Evolutionary conservation across 2,797 vertebrate genomes (phyloP).

Genomic region (Ptychobarbus kaznakovi): DNA sequence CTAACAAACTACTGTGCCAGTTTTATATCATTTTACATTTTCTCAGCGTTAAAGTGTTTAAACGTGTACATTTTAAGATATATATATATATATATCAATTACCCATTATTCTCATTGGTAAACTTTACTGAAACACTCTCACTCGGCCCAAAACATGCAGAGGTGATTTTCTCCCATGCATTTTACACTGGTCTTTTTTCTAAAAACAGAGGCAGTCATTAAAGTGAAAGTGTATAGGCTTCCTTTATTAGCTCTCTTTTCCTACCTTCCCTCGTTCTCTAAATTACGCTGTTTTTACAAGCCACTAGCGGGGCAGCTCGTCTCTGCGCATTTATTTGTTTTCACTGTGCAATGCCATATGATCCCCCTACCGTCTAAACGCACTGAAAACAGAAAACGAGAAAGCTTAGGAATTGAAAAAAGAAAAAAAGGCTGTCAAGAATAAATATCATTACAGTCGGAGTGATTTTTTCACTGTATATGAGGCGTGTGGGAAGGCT

Average conservation of each 20-base stretch:
- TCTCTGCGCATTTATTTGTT: slow-evolving; percentile 82
- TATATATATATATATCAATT: background rate
- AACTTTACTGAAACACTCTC: slow-evolving; percentile 17
- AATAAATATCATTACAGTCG: slow-evolving; percentile 84
- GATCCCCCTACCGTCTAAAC: slow-evolving; percentile 37
- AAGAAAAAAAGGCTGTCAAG: slow-evolving; percentile 74
- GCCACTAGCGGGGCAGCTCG: slow-evolving; percentile 74
- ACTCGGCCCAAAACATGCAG: slow-evolving; percentile 11
- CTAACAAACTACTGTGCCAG: background rate
- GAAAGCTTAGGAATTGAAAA: slow-evolving; percentile 56
- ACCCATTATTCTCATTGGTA: background rate
- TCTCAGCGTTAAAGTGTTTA: background rate
- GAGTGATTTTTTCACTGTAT: slow-evolving; percentile 77
- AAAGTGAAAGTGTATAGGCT: slow-evolving; percentile 60
- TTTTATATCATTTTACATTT: background rate
- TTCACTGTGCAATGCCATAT: slow-evolving; percentile 77
- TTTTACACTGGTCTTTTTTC: slow-evolving; percentile 37
- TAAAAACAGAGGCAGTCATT: slow-evolving; percentile 45
- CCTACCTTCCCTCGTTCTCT: slow-evolving; percentile 76
- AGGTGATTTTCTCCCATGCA: slow-evolving; percentile 32
- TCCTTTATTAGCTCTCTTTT: slow-evolving; percentile 77
- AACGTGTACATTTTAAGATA: background rate
- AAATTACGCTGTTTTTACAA: slow-evolving; percentile 83
- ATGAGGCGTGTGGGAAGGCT: slow-evolving; percentile 67
- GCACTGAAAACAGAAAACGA: slow-evolving; percentile 53